Percentiles rank a stretch among this genome's conserved stretches.
Conservation (phyloP, 2,797 vertebrate genomes). For the Acipenser oxyrinchus region DNA sequence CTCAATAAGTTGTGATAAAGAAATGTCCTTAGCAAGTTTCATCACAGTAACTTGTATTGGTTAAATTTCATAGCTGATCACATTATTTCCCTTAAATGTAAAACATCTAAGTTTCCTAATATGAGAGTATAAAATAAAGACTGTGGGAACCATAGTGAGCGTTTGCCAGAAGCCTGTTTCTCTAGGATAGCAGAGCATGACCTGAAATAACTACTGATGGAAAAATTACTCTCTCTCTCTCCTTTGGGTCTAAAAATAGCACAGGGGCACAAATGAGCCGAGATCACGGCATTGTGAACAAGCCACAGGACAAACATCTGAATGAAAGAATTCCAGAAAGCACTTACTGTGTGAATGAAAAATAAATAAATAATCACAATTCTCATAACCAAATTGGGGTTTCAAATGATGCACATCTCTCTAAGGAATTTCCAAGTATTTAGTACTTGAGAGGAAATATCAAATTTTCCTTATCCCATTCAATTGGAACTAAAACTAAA, state of each 20-base stretch:
- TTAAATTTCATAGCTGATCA: no score
- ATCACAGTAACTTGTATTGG: no score
- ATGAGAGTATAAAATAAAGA: constrained; percentile 12
- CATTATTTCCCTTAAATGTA: background rate
- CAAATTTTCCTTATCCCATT: no score
- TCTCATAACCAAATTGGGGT: constrained; percentile 16
- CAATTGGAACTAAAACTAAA: no score
- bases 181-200: constrained; percentile 5
- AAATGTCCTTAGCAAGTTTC: no score
- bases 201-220: constrained; percentile 33
- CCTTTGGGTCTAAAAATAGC: constrained; percentile 23
- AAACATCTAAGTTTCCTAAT: background rate
- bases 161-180: constrained; percentile 26
- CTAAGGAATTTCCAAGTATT: constrained; percentile 4
- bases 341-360: constrained; percentile 6
- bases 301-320: constrained; percentile 23
- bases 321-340: constrained; percentile 34
- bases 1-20: no score
- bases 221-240: constrained; percentile 22
- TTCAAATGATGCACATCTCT: constrained; percentile 8
- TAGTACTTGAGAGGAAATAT: constrained; percentile 4
- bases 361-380: constrained; percentile 17
- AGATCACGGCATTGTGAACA: constrained; percentile 18
- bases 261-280: constrained; percentile 30
- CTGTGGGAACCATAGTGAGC: constrained; percentile 33